Percentiles rank a stretch among this genome's conserved stretches.
Evolutionary conservation across 2,797 vertebrate genomes (phyloP).

Genomic region (Sebastes vulpes): DNA sequence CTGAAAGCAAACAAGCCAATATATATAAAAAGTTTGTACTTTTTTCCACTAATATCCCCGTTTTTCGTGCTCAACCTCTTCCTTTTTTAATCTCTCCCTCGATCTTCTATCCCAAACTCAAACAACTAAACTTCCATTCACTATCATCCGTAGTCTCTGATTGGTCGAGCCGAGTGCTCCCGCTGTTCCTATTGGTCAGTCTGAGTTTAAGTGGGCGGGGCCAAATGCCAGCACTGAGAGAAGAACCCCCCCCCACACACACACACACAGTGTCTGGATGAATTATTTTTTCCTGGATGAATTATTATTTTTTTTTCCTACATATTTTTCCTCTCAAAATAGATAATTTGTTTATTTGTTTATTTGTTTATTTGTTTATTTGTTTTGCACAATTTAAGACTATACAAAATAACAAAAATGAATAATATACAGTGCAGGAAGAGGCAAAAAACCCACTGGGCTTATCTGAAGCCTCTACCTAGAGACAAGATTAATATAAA

Average conservation of each 20-base stretch:
- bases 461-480: fast-evolving
- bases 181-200: conserved; percentile 56
- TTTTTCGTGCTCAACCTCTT: neutral
- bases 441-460: too few species aligned
- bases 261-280: too few species aligned
- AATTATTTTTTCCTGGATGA: too few species aligned
- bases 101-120: conserved; percentile 54
- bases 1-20: neutral
- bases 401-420: too few species aligned
- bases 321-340: neutral
- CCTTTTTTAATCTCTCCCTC: neutral
- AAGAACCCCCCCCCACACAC: neutral
- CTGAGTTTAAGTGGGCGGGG: conserved; percentile 32
- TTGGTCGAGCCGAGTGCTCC: conserved; percentile 58
- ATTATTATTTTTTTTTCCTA: too few species aligned
- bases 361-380: too few species aligned
- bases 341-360: neutral
- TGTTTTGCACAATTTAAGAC: too few species aligned
- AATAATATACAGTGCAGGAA: too few species aligned
- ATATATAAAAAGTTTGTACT: neutral
- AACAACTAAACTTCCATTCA: conserved; percentile 78
- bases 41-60: neutral
- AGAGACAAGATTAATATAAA: too few species aligned
- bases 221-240: neutral
- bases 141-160: conserved; percentile 62